These are phyloP conservation scores for Chloromyia formosa DNA, from an alignment of 2,888 invertebrate genomes.

Conservation along the genomic window DNA sequence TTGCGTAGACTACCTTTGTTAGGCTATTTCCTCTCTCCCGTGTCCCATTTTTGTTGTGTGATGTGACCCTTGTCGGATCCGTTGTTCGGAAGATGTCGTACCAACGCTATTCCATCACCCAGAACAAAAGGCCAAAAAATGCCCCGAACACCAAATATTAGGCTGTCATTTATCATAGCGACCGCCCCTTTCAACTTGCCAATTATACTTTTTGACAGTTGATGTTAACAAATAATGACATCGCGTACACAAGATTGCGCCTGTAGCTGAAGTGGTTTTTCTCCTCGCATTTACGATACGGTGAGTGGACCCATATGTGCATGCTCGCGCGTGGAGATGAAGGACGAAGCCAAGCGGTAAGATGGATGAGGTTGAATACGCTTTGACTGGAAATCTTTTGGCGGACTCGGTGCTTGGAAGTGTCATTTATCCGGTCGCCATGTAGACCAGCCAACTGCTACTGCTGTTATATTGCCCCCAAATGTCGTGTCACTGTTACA, in stretches of 20 bases:
- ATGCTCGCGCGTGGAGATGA: background rate
- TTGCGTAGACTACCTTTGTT: background rate
- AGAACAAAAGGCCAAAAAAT: conserved; percentile 44
- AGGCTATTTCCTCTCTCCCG: too few species aligned
- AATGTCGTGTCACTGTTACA: conserved; percentile 2
- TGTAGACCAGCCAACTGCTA: background rate
- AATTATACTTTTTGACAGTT: conserved; percentile 70
- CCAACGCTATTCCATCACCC: background rate
- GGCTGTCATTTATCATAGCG: conserved; percentile 44
- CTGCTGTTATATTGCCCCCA: conserved; percentile 7
- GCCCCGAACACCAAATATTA: conserved; percentile 47
- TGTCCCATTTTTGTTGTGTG: background rate
- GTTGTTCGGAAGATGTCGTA: background rate
- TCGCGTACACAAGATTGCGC: conserved; percentile 27
- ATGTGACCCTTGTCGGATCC: conserved; percentile 32
- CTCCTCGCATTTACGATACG: background rate
- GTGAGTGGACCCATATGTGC: background rate
- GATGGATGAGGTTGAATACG: conserved; percentile 24
- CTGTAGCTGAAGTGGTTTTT: conserved; percentile 30
- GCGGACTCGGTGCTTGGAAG: conserved; percentile 9
- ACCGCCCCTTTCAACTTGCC: conserved; percentile 64
- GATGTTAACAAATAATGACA: conserved; percentile 69
- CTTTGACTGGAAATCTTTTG: background rate
- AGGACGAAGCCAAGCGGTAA: background rate
- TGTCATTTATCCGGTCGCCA: conserved; percentile 21